Evolutionary conservation across 2,888 invertebrate species (phyloP).

Genomic region (Tachina lurida): DNA sequence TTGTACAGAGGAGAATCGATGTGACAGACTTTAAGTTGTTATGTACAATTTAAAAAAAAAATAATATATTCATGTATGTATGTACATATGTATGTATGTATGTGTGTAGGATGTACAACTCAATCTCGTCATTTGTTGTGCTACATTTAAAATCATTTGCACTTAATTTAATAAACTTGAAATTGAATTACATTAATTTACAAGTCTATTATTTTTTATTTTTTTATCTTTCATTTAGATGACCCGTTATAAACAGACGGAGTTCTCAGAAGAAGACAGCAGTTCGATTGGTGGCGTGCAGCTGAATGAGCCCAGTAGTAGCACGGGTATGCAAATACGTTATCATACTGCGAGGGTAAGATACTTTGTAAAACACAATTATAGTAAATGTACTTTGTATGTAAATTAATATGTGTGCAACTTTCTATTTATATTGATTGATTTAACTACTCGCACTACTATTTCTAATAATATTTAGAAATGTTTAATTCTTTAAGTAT

Average conservation of each 20-base stretch:
- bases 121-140: background rate
- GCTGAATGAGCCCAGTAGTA: constrained; percentile 90
- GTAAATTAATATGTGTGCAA: background rate
- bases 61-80: too few relatives aligned
- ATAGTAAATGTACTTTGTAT: background rate
- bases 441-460: background rate
- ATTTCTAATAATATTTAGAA: too few relatives aligned
- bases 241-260: constrained; percentile 94
- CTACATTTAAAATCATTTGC: constrained; percentile 21
- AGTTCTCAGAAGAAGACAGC: constrained; percentile 92
- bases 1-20: too few relatives aligned
- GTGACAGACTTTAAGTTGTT: too few relatives aligned
- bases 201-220: constrained; percentile 18
- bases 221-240: constrained; percentile 85
- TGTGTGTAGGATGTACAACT: background rate
- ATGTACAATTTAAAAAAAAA: too few relatives aligned
- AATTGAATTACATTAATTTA: constrained; percentile 15
- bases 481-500: too few relatives aligned
- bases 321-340: constrained; percentile 91
- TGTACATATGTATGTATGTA: too few relatives aligned
- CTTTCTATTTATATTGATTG: background rate
- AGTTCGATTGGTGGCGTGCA: constrained; percentile 93
- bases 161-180: constrained; percentile 26
- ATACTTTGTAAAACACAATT: constrained; percentile 12
- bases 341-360: constrained; percentile 88